Base-by-base conservation (phyloP, 2,888 invertebrate genomes). In the Micropterix aruncella region DNA sequence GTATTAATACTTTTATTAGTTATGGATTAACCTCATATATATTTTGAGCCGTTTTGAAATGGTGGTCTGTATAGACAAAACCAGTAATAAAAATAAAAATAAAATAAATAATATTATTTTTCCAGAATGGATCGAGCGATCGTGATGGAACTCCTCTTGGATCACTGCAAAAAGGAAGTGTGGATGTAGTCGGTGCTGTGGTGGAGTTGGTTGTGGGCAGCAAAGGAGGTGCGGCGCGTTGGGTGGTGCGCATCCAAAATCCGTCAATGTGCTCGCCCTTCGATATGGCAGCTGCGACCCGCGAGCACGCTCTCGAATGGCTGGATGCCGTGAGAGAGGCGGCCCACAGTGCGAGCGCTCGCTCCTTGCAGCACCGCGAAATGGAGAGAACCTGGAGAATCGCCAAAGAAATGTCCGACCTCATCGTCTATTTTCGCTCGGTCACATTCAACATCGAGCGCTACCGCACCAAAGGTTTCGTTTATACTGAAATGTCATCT, bases 401-500 rank as follows among this genome's bases (percentile, higher is more conserved):
- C 52, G 96, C 97, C 38, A 90, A 92, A 58, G 96, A 99, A 70
- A 85, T 99, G 75, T 97, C 96, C 0, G 91, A 95, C 65, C 73
- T 99, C 37, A 95, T 96, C 43, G 85, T 97, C 17, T 99, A 97
- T 62, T 97, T 95, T 63, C 83, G 92, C 40, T 70, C 71, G 1
- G 87, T 91, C 7, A 76, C 85, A 2, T 92, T 90, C 66, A 83
- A 79, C 56, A 70, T 77, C 46, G 89, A 89, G 1, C 70, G 78
- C 55, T 67, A 85, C n/a, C 74, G 74, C 44, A 71, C 66, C 42
- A 77, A 77, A 51, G 80, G 80, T 3, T 83, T 88, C 64, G 71
- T 83, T n/a, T 89, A 82, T 62, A 80, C 83, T 57, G 96, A 99
- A 64, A 97, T 99, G 96, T 95, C 94, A 41, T 96, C 96, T 17